phyloP scores from a whole-genome alignment of 2,888 invertebrate genomes.

The Danaus chrysippus region DNA sequence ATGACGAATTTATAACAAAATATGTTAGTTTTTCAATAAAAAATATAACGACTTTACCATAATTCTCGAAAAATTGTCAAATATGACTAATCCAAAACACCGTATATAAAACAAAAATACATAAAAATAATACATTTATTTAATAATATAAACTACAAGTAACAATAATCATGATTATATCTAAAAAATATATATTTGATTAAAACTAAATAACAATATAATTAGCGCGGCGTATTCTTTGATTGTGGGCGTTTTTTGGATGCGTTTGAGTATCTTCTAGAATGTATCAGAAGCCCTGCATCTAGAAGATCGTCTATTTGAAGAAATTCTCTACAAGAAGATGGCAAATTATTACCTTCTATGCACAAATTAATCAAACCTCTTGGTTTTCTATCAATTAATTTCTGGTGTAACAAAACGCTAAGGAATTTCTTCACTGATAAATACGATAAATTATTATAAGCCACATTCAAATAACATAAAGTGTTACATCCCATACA shows the following conservation, averaged over 20 bases:
- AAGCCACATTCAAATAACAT: slow-evolving; percentile 51
- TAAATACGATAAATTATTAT: slow-evolving; percentile 47
- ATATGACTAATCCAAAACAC: neutral
- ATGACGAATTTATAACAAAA: no score
- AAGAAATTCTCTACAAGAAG: slow-evolving; percentile 41
- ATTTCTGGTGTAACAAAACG: slow-evolving; percentile 44
- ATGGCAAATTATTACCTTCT: slow-evolving; percentile 57
- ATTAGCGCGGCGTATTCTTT: slow-evolving; percentile 25
- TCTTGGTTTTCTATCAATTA: slow-evolving; percentile 39
- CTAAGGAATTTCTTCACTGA: slow-evolving; percentile 43
- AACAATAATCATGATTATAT: neutral
- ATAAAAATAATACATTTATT: neutral
- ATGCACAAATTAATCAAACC: slow-evolving; percentile 51
- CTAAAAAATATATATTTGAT: slow-evolving; percentile 1
- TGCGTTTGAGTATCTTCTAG: slow-evolving; percentile 28
- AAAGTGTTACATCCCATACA: slow-evolving; percentile 53
- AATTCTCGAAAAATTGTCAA: no score
- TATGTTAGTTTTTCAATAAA: no score
- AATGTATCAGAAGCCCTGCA: slow-evolving; percentile 28
- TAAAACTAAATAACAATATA: neutral
- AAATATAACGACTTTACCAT: no score
- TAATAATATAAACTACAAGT: neutral
- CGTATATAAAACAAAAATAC: neutral
- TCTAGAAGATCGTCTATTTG: slow-evolving; percentile 44
- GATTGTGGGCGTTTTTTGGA: slow-evolving; percentile 29